phyloP scores from a whole-genome alignment of 2,797 vertebrate species.

The Sparidentex hasta region DNA sequence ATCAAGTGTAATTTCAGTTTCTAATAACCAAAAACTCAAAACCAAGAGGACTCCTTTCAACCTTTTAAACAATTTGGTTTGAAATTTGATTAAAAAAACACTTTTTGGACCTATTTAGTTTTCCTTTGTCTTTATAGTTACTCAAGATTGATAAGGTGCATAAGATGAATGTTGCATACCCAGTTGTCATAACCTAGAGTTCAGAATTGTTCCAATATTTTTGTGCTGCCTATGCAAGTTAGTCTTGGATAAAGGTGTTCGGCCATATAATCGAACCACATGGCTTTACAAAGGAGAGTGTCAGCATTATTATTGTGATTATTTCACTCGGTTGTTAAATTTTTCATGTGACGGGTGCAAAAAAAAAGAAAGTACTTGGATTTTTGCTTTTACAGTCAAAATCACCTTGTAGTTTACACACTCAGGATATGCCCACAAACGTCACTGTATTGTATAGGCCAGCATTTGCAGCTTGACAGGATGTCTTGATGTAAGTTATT shows the following conservation, averaged over 20 bases:
- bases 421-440: conserved; percentile 78
- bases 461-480: conserved; percentile 51
- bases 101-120: conserved; percentile 58
- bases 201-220: conserved; percentile 41
- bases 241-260: conserved; percentile 70
- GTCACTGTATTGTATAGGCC: conserved; percentile 57
- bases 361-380: conserved; percentile 46
- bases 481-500: conserved; percentile 53
- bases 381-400: conserved; percentile 52
- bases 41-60: neutral
- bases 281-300: conserved; percentile 27
- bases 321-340: conserved; percentile 90
- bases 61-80: conserved; percentile 44
- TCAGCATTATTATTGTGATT: conserved; percentile 63
- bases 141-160: conserved; percentile 41
- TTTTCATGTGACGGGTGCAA: conserved; percentile 66
- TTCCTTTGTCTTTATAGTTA: conserved; percentile 45
- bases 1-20: conserved; percentile 21
- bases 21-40: conserved; percentile 5
- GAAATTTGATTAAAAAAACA: conserved; percentile 24
- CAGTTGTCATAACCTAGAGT: conserved; percentile 15
- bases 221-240: conserved; percentile 92
- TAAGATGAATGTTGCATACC: conserved; percentile 40
- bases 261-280: conserved; percentile 10
- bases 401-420: conserved; percentile 55